These are phyloP conservation scores for Phrixothrix hirtus DNA, from an alignment of 2,888 invertebrate species.

Conservation along the genomic window DNA sequence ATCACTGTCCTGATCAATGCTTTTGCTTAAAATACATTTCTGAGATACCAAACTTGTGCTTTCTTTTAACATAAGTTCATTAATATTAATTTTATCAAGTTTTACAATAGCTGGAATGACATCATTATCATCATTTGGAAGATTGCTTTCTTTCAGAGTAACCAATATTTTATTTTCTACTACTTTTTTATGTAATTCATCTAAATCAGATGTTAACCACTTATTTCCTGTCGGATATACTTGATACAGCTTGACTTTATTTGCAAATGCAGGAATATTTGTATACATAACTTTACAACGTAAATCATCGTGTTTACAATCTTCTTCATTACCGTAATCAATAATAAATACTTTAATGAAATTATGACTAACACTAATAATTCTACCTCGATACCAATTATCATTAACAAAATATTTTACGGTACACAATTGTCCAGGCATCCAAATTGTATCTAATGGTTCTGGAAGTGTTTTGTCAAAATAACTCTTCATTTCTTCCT, in stretches of 20 bases:
- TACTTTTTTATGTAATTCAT: constrained; percentile 63
- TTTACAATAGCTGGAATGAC: constrained; percentile 9
- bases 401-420: constrained; percentile 68
- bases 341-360: constrained; percentile 68
- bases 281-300: constrained; percentile 66
- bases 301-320: constrained; percentile 61
- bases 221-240: constrained; percentile 55
- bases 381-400: constrained; percentile 71
- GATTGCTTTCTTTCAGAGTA: constrained; percentile 4
- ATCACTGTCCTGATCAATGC: constrained; percentile 17
- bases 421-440: constrained; percentile 68
- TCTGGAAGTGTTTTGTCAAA: constrained; percentile 56
- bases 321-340: constrained; percentile 83
- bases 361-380: constrained; percentile 57
- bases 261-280: constrained; percentile 69
- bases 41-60: constrained; percentile 11
- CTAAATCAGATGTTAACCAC: constrained; percentile 63
- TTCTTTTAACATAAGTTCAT: constrained; percentile 18
- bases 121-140: too few species aligned
- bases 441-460: constrained; percentile 57
- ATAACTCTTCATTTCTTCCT: constrained; percentile 47
- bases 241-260: constrained; percentile 63
- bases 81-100: constrained; percentile 15
- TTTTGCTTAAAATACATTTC: neutral
- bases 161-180: constrained; percentile 54